phyloP scores from a whole-genome alignment of 1,140 invertebrate genomes.

The Oedothorax gibbosus region DNA sequence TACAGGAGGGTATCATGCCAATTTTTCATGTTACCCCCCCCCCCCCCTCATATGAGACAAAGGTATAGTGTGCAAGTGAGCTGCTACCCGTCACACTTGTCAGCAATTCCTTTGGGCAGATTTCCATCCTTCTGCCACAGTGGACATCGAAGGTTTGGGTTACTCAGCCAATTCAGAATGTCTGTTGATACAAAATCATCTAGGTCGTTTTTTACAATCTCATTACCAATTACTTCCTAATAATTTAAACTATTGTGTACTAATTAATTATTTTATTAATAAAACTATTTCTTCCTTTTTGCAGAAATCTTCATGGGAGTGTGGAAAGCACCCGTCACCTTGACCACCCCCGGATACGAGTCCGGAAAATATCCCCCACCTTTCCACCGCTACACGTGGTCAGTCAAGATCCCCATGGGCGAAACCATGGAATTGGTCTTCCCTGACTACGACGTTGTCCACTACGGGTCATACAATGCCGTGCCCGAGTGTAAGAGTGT shows the following conservation, averaged over 20 bases:
- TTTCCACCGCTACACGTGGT: constrained; percentile 63
- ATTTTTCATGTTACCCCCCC: too few relatives aligned
- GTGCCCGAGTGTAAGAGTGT: constrained; percentile 62
- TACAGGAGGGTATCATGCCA: too few relatives aligned
- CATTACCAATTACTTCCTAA: too few relatives aligned
- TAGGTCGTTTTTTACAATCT: too few relatives aligned
- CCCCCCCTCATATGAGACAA: too few relatives aligned
- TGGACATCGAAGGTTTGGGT: too few relatives aligned
- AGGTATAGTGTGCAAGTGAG: too few relatives aligned
- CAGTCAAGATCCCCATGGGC: constrained; percentile 56
- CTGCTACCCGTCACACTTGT: too few relatives aligned
- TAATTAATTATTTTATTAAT: neutral
- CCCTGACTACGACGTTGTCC: constrained; percentile 64
- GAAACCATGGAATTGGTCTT: constrained; percentile 64
- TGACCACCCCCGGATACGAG: constrained; percentile 62
- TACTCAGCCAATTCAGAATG: too few relatives aligned
- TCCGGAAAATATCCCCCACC: constrained; percentile 62
- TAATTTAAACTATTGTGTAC: neutral
- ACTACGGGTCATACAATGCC: constrained; percentile 63
- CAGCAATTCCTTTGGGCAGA: too few relatives aligned
- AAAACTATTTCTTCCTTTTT: neutral
- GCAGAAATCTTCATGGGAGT: constrained; percentile 56
- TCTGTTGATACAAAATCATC: too few relatives aligned
- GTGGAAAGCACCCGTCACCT: constrained; percentile 55
- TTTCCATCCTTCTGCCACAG: too few relatives aligned